Base-by-base conservation (phyloP, 2,113 vertebrate species). In the Labeo rohita region DNA sequence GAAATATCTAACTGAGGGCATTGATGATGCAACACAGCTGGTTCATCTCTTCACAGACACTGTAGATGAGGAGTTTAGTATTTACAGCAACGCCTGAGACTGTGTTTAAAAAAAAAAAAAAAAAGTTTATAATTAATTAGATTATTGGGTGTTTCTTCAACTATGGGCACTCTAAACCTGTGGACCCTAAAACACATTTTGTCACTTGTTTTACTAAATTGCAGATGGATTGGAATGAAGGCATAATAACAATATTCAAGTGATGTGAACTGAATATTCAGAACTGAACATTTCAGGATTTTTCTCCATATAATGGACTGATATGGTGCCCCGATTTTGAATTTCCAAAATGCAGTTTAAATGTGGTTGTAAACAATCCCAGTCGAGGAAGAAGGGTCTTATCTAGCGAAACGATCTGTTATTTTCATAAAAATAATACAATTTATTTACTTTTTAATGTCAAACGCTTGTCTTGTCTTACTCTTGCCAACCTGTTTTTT, bases 1-100 rank as follows among this genome's bases (percentile, higher is more conserved):
- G 90, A 80, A 88, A 59, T 43, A 96, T 91, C 93, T 98, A 81
- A 93, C 94, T 72, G 89, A 84, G 0, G 93, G 95, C 39, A 82
- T 91, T 88, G 87, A 92, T 6, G 93, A 97, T 15, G 6, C 85
- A 12, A 93, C 96, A 52, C 82, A 92, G 88, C 85, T 91, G 34
- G 94, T 93, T 70, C 89, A 96, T 93, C 94, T 97, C 59, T 97
- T 98, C 90, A 52, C 96, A 85, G 87, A 90, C 9, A 94, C 93
- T 82, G 92, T 94, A 78, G 88, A 95, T 88, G 93, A 96, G 82
- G 98, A 99, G 93, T 91, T 98, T 77, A 91, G 73, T 47, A 88
- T 94, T 90, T 98, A 98, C 89, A 89, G 85, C 70, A 92, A 93
- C 91, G 50, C 13, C 21, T 92, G 87, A 92, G 10, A 18, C 18